Evolutionary conservation across 2,113 vertebrate species (phyloP).

Genomic region (Limnothrissa miodon): DNA sequence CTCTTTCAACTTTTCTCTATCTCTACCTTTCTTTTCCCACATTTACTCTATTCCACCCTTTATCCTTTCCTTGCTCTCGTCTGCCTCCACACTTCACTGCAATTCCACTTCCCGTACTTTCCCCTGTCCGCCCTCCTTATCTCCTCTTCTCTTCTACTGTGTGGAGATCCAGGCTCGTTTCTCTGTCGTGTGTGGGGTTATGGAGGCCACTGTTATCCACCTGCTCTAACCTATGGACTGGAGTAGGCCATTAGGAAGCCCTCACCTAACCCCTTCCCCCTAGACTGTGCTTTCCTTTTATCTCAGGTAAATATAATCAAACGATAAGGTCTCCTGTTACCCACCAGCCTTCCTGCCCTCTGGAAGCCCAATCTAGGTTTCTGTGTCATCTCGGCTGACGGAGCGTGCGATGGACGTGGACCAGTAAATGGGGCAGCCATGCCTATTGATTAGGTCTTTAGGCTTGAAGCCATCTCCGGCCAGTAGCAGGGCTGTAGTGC

Average conservation of each 20-base stretch:
- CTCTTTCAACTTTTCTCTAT: neutral
- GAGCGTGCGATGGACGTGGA: neutral
- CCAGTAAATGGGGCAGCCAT: neutral
- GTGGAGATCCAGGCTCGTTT: neutral
- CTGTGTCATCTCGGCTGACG: constrained; percentile 14
- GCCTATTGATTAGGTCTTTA: neutral
- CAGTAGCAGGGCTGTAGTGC: no score
- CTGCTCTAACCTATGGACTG: neutral
- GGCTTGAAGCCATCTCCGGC: no score
- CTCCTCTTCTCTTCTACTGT: neutral
- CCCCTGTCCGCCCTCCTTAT: neutral
- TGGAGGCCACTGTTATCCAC: neutral
- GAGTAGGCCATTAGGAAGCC: neutral
- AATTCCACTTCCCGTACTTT: neutral
- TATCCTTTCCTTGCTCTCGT: neutral
- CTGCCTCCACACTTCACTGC: neutral
- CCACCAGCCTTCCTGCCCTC: neutral
- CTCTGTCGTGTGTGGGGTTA: neutral
- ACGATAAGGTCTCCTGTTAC: constrained; percentile 7
- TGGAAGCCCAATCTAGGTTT: constrained; percentile 24
- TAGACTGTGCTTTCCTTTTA: neutral
- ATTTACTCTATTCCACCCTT: no score
- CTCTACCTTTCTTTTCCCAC: neutral
- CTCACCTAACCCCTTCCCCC: neutral
- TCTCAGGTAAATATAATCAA: constrained; percentile 8